Conservation (phyloP, 2,888 invertebrate genomes). For the Sphinx pinastri region DNA sequence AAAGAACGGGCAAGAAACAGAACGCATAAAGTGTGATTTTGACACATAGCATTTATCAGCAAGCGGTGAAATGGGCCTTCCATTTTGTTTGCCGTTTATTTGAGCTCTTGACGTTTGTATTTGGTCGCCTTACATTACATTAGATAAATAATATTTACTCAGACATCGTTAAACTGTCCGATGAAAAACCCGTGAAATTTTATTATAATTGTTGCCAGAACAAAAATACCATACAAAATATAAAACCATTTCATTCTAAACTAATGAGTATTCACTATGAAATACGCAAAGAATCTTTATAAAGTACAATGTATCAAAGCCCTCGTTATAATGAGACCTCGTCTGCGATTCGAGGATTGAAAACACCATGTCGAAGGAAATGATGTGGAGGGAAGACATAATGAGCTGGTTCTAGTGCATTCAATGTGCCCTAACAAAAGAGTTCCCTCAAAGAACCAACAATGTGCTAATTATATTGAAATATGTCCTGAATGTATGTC, state of each 20-base stretch:
- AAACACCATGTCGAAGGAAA: slow-evolving; percentile 67
- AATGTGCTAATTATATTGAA: slow-evolving; percentile 22
- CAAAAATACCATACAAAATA: neutral
- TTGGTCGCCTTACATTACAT: too few relatives aligned
- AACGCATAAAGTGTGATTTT: too few relatives aligned
- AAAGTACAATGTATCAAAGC: slow-evolving; percentile 33
- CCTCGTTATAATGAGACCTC: slow-evolving; percentile 29
- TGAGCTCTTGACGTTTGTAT: too few relatives aligned
- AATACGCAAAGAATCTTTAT: slow-evolving; percentile 26
- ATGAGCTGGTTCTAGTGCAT: slow-evolving; percentile 68
- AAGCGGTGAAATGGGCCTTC: too few relatives aligned
- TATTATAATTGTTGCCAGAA: too few relatives aligned
- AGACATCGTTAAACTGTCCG: too few relatives aligned
- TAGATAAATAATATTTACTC: too few relatives aligned
- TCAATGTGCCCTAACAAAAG: slow-evolving; percentile 45
- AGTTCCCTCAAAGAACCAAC: slow-evolving; percentile 26
- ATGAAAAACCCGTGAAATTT: too few relatives aligned
- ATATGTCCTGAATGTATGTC: slow-evolving; percentile 31
- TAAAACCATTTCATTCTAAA: neutral
- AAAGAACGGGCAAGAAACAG: too few relatives aligned
- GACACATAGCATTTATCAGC: too few relatives aligned
- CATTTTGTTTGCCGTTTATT: too few relatives aligned
- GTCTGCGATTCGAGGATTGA: slow-evolving; percentile 36
- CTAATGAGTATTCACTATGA: slow-evolving; percentile 7
- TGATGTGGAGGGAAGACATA: slow-evolving; percentile 65